Conservation (phyloP, 2,888 invertebrate species). For the Nudaria mundana region DNA sequence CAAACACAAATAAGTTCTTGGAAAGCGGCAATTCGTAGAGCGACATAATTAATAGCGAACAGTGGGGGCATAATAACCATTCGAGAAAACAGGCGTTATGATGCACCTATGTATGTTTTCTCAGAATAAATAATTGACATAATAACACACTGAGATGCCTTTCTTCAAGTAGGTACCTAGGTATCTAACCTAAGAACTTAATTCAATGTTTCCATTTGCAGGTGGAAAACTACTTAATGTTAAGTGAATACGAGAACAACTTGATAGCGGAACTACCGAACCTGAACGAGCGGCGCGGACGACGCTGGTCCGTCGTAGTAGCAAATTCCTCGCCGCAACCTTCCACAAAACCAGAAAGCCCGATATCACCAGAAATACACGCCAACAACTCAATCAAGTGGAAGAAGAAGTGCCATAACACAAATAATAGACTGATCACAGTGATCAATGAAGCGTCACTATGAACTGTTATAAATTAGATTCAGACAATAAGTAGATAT, state of each 20-base stretch:
- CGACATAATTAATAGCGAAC: too few relatives aligned
- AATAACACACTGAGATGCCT: too few relatives aligned
- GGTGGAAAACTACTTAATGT: conserved; percentile 92
- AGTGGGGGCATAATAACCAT: too few relatives aligned
- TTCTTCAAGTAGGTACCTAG: background rate
- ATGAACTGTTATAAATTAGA: conserved; percentile 60
- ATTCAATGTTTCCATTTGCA: conserved; percentile 42
- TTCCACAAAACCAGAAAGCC: conserved; percentile 49
- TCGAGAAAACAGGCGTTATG: too few relatives aligned
- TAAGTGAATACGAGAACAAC: conserved; percentile 93
- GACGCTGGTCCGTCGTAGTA: conserved; percentile 87
- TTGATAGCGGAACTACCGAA: conserved; percentile 89
- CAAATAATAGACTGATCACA: conserved; percentile 86
- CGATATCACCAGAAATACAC: conserved; percentile 61
- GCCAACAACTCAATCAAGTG: conserved; percentile 61
- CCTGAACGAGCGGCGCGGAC: conserved; percentile 85
- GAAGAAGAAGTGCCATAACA: conserved; percentile 78
- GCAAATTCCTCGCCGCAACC: conserved; percentile 56
- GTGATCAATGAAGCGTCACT: conserved; percentile 89
- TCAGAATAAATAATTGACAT: too few relatives aligned
- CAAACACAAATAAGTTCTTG: too few relatives aligned
- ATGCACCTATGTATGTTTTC: too few relatives aligned
- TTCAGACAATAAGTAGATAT: conserved; percentile 69
- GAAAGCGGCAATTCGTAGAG: too few relatives aligned
- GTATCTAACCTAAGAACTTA: background rate